Conservation (phyloP, 2,797 vertebrate genomes). For the Melopsittacus undulatus region DNA sequence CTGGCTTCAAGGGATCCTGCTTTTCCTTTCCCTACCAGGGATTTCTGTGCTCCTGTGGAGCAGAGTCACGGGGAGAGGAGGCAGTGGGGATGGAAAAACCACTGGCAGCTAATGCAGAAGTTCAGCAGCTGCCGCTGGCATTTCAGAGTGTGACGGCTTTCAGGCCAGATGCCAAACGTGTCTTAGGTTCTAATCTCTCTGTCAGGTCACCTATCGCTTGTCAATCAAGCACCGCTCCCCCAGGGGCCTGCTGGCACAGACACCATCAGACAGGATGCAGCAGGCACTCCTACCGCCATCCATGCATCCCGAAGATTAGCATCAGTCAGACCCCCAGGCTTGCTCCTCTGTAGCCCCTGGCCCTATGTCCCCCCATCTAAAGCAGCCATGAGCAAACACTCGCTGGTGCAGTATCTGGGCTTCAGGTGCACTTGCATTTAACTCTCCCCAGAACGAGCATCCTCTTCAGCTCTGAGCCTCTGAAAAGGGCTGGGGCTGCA, state of each 20-base stretch:
- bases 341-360: background rate
- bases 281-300: background rate
- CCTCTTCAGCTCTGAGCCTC: background rate
- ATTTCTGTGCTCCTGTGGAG: background rate
- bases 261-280: constrained; percentile 9
- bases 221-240: constrained; percentile 31
- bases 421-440: background rate
- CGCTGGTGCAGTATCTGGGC: background rate
- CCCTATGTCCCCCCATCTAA: background rate
- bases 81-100: background rate
- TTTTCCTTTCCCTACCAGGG: background rate
- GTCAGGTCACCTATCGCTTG: constrained; percentile 58
- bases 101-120: constrained; percentile 56
- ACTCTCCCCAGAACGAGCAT: background rate
- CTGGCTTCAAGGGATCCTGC: background rate
- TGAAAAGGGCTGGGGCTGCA: background rate
- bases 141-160: constrained; percentile 17
- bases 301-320: background rate
- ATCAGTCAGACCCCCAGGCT: background rate
- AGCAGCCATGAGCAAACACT: background rate
- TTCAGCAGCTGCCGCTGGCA: constrained; percentile 56
- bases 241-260: background rate
- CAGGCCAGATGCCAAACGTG: constrained; percentile 54
- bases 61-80: background rate
- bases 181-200: constrained; percentile 60